These are phyloP conservation scores for Centropus unirufus DNA, from an alignment of 2,113 vertebrate genomes.

Conservation along the genomic window DNA sequence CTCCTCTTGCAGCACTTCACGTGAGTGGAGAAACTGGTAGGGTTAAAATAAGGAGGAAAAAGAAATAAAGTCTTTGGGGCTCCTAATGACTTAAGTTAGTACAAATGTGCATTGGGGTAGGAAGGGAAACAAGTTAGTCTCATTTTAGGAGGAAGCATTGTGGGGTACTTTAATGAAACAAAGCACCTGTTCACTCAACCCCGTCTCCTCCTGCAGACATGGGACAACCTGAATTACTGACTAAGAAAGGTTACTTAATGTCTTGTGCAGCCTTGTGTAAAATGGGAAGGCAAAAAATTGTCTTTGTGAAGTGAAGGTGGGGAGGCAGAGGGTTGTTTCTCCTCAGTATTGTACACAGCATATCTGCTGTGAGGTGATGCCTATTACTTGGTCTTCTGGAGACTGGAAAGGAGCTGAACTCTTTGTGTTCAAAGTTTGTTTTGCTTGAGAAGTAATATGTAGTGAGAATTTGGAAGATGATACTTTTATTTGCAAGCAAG, in stretches of 20 bases:
- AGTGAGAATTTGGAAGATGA: background rate
- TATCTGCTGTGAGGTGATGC: fast-evolving
- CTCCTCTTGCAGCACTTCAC: background rate
- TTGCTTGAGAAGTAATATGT: slow-evolving; percentile 27
- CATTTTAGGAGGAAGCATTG: background rate
- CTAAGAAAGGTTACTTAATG: background rate
- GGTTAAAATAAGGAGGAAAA: background rate
- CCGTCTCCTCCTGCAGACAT: background rate
- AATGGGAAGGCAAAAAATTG: background rate
- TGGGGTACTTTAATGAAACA: background rate
- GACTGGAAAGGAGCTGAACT: background rate
- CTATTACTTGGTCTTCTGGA: background rate
- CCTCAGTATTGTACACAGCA: fast-evolving
- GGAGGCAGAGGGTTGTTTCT: background rate
- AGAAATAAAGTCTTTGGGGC: background rate
- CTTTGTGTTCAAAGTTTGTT: background rate
- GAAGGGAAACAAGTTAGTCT: fast-evolving
- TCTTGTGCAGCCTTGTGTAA: background rate
- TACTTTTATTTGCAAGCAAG: slow-evolving; percentile 36
- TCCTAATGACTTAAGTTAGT: background rate
- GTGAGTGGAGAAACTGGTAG: background rate
- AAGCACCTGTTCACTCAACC: background rate
- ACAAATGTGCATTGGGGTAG: background rate
- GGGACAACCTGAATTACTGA: background rate
- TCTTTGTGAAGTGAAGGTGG: background rate